Base-by-base conservation (phyloP, 2,797 vertebrate genomes). In the Antennarius maculatus region DNA sequence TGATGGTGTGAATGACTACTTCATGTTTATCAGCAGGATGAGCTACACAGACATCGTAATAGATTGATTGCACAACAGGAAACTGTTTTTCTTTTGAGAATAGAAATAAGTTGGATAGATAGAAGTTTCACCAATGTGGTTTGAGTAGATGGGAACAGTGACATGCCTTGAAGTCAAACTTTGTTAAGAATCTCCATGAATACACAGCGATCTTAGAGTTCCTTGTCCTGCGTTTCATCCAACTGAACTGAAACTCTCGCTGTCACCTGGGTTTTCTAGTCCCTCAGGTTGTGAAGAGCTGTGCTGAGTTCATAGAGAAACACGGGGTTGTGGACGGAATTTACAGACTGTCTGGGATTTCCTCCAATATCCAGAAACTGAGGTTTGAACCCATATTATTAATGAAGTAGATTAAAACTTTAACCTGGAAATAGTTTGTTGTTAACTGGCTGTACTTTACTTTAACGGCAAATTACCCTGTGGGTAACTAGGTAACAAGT, bases 271-370 rank as follows among this genome's bases (percentile, higher is more conserved):
- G 55, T 81, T 61, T 54, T 60, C 4, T 28, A 99, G 98, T 99
- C 47, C 97, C 98, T 51, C 97, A 98, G 94, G 98, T 99, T 71
- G 95, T 99, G 66, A 95, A 95, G 83, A 97, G 96, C 91, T 99
- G 97, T 70, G 94, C 96, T 0, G 97, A 98, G 3, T 99, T 99
- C 89, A 99, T 99, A 9, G 97, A 99, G 91, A 97, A 95, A 31
- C 91, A 95, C 13, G 98, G 98, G 49, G 96, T 99, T 0, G 96
- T 98, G 89, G 97, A 99, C n/a, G 98, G 98, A 6, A 99, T 99
- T 56, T 99, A 99, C 77, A 95, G 98, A 3, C 94, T 99, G 6
- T 99, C 98, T 0, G 98, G 98, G 7, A 97, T 99, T 49, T 97
- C 97, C 3, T 99, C 98, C 79, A 99, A 99, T 88, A 99, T 98